Evolutionary conservation across 2,888 invertebrate genomes (phyloP).

Genomic region (Conchocele bisecta): DNA sequence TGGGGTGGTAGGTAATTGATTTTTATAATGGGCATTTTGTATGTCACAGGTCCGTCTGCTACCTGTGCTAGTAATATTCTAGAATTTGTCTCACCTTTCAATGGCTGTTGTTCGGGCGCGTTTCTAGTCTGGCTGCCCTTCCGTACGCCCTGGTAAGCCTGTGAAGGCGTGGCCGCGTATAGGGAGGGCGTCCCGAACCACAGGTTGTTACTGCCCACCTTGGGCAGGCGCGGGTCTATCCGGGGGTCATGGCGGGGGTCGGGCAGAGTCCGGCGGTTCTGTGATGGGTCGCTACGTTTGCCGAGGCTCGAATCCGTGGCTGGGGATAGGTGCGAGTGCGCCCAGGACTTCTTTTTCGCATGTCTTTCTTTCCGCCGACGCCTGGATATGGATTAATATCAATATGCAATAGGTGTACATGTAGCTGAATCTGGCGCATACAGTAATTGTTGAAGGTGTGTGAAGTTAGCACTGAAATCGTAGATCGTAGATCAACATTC

Average conservation of each 20-base stretch:
- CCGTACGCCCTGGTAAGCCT: conserved; percentile 60
- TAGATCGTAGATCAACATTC: no score
- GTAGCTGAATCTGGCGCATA: no score
- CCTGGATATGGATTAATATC: conserved; percentile 4
- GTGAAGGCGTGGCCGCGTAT: conserved; percentile 62
- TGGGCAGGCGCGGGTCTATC: conserved; percentile 54
- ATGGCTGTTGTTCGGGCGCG: conserved; percentile 19
- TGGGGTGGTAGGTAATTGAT: no score
- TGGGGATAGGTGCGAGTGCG: conserved; percentile 55
- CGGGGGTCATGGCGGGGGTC: conserved; percentile 53
- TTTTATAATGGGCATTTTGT: no score
- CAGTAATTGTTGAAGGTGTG: no score
- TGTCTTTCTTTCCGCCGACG: conserved; percentile 16
- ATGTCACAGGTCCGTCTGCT: no score
- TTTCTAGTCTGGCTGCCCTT: conserved; percentile 17
- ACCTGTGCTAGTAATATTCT: no score
- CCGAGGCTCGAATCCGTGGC: conserved; percentile 57
- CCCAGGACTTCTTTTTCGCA: conserved; percentile 34
- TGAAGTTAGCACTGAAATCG: no score
- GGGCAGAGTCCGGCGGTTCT: conserved; percentile 41
- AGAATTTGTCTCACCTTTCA: conserved; percentile 47
- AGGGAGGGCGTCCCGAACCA: conserved; percentile 71
- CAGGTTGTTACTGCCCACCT: conserved; percentile 68
- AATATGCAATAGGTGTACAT: no score
- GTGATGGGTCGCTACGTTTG: conserved; percentile 55